A percentile compares a stretch with the other conserved stretches of the same genome.
Evolutionary conservation across 2,113 vertebrate genomes (phyloP).

Genomic region (Nibea albiflora): DNA sequence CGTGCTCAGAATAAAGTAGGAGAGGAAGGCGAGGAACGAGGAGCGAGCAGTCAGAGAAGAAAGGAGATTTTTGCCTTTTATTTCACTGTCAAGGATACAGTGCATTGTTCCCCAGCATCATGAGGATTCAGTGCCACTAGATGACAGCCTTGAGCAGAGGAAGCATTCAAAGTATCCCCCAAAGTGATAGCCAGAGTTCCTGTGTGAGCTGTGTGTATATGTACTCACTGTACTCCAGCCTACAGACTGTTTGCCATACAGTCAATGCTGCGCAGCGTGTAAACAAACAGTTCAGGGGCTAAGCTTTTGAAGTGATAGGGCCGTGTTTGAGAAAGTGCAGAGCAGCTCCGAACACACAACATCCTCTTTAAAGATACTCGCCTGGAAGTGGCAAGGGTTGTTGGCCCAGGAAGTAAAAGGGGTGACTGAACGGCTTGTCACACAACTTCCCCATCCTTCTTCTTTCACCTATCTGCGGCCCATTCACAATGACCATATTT

Average conservation of each 20-base stretch:
- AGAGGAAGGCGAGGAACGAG: not conserved
- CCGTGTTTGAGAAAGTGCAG: slow-evolving; percentile 80
- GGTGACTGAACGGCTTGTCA: slow-evolving; percentile 82
- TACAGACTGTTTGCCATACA: slow-evolving; percentile 66
- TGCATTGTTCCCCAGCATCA: not conserved
- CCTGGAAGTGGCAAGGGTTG: slow-evolving; percentile 79
- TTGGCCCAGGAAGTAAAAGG: slow-evolving; percentile 78
- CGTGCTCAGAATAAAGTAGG: slow-evolving; percentile 26
- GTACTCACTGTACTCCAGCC: slow-evolving; percentile 25
- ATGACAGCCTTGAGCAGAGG: slow-evolving; percentile 80
- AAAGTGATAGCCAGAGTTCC: slow-evolving; percentile 18
- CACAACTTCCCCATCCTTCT: slow-evolving; percentile 67
- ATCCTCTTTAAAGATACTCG: slow-evolving; percentile 78
- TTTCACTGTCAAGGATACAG: not conserved
- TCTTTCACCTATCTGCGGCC: slow-evolving; percentile 62
- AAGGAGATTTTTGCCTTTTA: not conserved
- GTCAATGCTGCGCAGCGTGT: slow-evolving; percentile 64
- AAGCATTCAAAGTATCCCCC: slow-evolving; percentile 24
- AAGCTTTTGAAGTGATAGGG: slow-evolving; percentile 76
- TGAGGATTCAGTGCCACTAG: slow-evolving; percentile 67
- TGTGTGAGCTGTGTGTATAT: slow-evolving; percentile 34
- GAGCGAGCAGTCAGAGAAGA: not conserved
- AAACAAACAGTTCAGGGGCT: slow-evolving; percentile 74
- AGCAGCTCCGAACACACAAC: slow-evolving; percentile 69
- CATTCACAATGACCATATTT: slow-evolving; percentile 50